These are phyloP conservation scores for Eubasilissa splendida DNA, from an alignment of 2,888 invertebrate genomes.

Conservation along the genomic window DNA sequence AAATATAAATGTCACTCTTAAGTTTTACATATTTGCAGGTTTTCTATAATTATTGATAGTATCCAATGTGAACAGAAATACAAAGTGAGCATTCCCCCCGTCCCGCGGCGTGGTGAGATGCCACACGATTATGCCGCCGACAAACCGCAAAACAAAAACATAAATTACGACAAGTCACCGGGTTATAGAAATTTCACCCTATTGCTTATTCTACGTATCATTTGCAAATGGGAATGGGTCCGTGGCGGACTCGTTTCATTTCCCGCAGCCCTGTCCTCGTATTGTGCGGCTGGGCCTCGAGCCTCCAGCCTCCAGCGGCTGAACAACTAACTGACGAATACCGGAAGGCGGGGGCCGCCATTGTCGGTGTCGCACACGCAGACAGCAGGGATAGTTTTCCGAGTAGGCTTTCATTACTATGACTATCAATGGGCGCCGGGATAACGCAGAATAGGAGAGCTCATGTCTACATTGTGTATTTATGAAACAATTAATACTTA, in stretches of 20 bases:
- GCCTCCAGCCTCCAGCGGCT: constrained; percentile 13
- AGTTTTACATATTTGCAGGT: no score
- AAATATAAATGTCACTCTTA: no score
- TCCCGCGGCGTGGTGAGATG: neutral
- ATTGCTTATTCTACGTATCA: constrained; percentile 48
- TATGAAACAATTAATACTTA: no score
- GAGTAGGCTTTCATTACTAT: constrained; percentile 8
- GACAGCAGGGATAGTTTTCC: constrained; percentile 17
- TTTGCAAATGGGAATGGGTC: constrained; percentile 44
- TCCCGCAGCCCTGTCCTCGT: constrained; percentile 37
- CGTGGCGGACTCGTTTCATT: constrained; percentile 49
- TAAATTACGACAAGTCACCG: constrained; percentile 42
- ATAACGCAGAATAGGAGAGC: neutral
- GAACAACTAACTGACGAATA: constrained; percentile 53
- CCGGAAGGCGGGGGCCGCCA: constrained; percentile 55
- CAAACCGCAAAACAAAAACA: constrained; percentile 42
- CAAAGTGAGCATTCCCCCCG: neutral
- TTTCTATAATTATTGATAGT: no score
- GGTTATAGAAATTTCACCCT: constrained; percentile 47
- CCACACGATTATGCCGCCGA: constrained; percentile 28
- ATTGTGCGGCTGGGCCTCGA: neutral
- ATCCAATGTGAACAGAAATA: neutral
- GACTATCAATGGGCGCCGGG: constrained; percentile 1
- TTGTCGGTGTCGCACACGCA: constrained; percentile 38
- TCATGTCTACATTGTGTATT: neutral